Percentiles rank a stretch among this genome's conserved stretches.
These are phyloP conservation scores for Horisme vitalbata DNA, from an alignment of 2,888 invertebrate genomes.

Conservation along the genomic window DNA sequence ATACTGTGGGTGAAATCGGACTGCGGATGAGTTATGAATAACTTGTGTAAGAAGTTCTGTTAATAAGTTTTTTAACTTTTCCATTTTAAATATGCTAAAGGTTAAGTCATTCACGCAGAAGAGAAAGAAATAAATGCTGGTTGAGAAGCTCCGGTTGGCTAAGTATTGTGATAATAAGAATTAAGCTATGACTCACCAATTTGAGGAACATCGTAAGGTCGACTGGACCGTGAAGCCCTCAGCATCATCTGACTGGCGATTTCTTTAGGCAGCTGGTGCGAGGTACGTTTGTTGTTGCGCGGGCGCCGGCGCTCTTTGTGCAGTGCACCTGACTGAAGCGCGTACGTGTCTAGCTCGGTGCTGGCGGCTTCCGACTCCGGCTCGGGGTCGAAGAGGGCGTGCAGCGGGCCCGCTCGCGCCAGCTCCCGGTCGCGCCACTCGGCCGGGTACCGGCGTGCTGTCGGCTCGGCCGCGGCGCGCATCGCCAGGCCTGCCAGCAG, in stretches of 20 bases:
- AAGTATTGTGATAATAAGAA: no score
- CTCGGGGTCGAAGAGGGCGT: conserved; percentile 70
- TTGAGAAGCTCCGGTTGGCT: neutral
- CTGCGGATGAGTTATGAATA: no score
- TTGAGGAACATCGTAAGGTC: conserved; percentile 93
- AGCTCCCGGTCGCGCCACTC: conserved; percentile 64
- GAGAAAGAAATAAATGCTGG: no score
- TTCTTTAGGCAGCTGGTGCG: conserved; percentile 75
- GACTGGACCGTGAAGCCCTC: conserved; percentile 88
- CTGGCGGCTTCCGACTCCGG: conserved; percentile 55
- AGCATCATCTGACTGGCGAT: conserved; percentile 90
- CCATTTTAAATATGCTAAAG: no score
- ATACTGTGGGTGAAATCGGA: no score
- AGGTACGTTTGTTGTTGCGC: conserved; percentile 63
- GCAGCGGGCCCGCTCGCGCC: conserved; percentile 60
- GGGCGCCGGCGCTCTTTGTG: conserved; percentile 65
- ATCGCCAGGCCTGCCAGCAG: conserved; percentile 72
- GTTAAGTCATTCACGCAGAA: no score
- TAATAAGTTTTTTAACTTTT: no score
- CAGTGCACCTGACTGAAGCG: conserved; percentile 53
- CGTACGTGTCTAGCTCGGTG: conserved; percentile 41
- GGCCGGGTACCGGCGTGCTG: conserved; percentile 62
- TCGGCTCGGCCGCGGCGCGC: conserved; percentile 66
- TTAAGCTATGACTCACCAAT: conserved; percentile 85
- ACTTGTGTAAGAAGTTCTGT: no score